Evolutionary conservation across 30 jellyfish, hydroid and myxozoan species (phyloP).

Genomic region (Aurelia aurita): DNA sequence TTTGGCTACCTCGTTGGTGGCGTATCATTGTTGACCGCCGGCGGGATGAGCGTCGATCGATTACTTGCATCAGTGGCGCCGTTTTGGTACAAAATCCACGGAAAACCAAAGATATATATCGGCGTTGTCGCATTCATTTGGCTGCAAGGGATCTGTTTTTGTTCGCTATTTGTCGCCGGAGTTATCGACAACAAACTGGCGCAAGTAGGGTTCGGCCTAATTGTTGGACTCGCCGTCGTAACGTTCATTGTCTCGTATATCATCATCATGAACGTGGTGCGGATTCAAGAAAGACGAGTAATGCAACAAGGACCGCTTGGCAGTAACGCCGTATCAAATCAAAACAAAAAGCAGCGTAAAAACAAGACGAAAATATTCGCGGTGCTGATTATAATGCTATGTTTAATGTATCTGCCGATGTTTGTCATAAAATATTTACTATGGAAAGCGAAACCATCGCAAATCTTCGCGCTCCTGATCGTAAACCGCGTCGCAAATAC

Average conservation of each 20-base stretch:
- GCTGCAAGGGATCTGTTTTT: conserved; percentile 45
- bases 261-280: conserved; percentile 12
- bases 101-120: conserved; percentile 23
- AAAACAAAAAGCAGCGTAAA: background rate
- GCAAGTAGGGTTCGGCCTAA: conserved; percentile 50
- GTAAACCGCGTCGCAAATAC: conserved; percentile 72
- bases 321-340: background rate
- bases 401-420: conserved; percentile 72
- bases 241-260: conserved; percentile 54
- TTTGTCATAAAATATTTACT: conserved; percentile 41
- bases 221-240: conserved; percentile 53
- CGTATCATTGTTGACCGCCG: conserved; percentile 62
- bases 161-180: conserved; percentile 11
- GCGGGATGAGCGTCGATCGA: conserved; percentile 72
- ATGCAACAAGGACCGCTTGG: conserved; percentile 10
- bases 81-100: conserved; percentile 42
- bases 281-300: conserved; percentile 26
- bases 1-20: conserved; percentile 69
- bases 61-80: conserved; percentile 62
- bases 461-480: conserved; percentile 19
- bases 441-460: conserved; percentile 51
- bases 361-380: conserved; percentile 56
- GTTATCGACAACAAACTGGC: conserved; percentile 41
- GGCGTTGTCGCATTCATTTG: conserved; percentile 44
- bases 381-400: conserved; percentile 36